A percentile compares a stretch with the other conserved stretches of the same genome.
These are phyloP conservation scores for Aldrovandia affinis DNA, from an alignment of 2,797 vertebrate species.

Conservation along the genomic window DNA sequence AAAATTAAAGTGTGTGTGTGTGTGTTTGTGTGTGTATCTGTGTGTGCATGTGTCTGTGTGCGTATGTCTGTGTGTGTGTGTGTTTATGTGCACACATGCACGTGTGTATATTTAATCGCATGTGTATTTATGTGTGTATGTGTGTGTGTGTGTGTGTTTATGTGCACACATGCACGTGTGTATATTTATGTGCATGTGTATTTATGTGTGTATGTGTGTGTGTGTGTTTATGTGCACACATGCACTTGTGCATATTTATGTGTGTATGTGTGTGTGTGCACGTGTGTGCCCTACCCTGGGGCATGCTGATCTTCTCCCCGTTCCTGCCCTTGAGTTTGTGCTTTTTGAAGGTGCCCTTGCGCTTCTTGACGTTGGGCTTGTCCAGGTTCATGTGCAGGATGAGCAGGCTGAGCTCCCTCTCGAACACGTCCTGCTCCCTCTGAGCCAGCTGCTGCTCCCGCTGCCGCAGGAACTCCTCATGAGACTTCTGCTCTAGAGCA, in stretches of 20 bases:
- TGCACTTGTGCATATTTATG: background rate
- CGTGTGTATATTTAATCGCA: background rate
- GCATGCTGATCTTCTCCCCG: slow-evolving; percentile 89
- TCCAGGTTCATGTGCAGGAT: slow-evolving; percentile 86
- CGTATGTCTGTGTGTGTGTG: background rate
- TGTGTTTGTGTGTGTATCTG: background rate
- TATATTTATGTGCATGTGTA: slow-evolving; percentile 24
- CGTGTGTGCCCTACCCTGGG: slow-evolving; percentile 71
- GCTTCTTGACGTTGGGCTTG: slow-evolving; percentile 87
- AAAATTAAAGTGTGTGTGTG: background rate
- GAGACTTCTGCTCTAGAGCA: slow-evolving; percentile 86
- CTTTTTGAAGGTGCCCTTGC: slow-evolving; percentile 89
- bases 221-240: background rate
- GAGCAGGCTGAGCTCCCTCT: slow-evolving; percentile 87
- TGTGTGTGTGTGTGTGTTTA: background rate
- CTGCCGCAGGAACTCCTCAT: slow-evolving; percentile 86
- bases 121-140: background rate
- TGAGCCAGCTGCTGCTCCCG: slow-evolving; percentile 86
- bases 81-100: background rate
- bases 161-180: background rate
- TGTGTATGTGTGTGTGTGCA: slow-evolving; percentile 18
- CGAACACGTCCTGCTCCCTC: slow-evolving; percentile 91
- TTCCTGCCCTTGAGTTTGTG: slow-evolving; percentile 86
- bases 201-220: background rate
- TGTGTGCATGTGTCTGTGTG: background rate